Conservation (phyloP, 2,113 vertebrate species). For the Sinocyclocheilus grahami region DNA sequence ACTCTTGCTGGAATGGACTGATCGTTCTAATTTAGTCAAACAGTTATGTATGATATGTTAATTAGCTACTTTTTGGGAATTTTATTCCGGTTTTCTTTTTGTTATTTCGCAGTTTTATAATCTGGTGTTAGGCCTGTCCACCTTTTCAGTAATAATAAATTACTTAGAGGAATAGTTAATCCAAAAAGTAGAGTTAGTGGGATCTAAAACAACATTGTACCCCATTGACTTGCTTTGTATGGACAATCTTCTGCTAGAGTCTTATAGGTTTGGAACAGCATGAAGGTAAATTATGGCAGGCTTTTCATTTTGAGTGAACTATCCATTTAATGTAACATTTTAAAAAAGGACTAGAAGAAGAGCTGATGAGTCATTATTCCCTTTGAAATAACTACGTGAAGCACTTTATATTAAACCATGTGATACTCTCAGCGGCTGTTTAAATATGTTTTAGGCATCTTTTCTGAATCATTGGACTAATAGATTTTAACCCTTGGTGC, state of each 20-base stretch:
- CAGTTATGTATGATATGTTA: not conserved
- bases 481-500: constrained; percentile 51
- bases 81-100: not conserved
- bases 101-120: not conserved
- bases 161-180: not conserved
- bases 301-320: not conserved
- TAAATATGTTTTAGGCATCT: constrained; percentile 13
- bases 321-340: not conserved
- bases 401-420: constrained; percentile 24
- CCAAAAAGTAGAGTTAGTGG: not conserved
- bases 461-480: constrained; percentile 42
- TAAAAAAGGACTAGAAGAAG: constrained; percentile 19
- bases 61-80: not conserved
- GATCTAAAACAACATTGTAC: not conserved
- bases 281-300: not conserved
- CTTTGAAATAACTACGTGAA: constrained; percentile 28
- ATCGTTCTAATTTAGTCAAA: not conserved
- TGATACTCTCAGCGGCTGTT: constrained; percentile 25
- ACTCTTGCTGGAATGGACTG: not conserved
- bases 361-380: constrained; percentile 53
- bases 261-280: not conserved
- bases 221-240: not conserved
- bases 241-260: not conserved
- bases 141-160: not conserved
- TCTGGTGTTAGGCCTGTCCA: not conserved